Evolutionary conservation across 2,113 vertebrate genomes (phyloP).

Genomic region (Tamias sibiricus): DNA sequence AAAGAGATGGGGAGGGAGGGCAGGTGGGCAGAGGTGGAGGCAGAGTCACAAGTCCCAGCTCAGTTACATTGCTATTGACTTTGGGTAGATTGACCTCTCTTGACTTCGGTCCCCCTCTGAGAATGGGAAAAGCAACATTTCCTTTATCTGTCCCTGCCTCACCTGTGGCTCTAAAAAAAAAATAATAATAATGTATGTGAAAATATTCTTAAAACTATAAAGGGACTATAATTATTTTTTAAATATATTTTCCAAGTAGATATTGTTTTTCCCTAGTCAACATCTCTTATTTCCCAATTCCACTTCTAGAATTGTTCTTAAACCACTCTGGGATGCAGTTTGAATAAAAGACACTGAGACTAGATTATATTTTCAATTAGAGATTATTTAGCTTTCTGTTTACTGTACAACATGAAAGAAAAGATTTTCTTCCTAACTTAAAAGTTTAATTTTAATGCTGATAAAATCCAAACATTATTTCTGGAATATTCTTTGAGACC

Average conservation of each 20-base stretch:
- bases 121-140: neutral
- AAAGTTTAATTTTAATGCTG: slow-evolving; percentile 74
- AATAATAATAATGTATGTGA: neutral
- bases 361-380: slow-evolving; percentile 67
- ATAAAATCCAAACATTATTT: slow-evolving; percentile 82
- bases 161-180: slow-evolving; percentile 27
- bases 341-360: slow-evolving; percentile 51
- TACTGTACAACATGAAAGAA: slow-evolving; percentile 55
- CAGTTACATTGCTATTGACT: neutral
- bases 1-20: neutral
- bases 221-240: slow-evolving; percentile 56
- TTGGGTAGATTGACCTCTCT: neutral
- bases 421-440: slow-evolving; percentile 73
- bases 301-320: slow-evolving; percentile 65
- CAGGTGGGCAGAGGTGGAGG: no score
- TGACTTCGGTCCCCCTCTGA: neutral
- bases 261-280: slow-evolving; percentile 44
- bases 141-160: neutral
- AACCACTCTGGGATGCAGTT: slow-evolving; percentile 61
- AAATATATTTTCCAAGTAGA: slow-evolving; percentile 48
- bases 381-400: slow-evolving; percentile 61
- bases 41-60: neutral
- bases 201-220: slow-evolving; percentile 31
- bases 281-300: slow-evolving; percentile 66
- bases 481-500: slow-evolving; percentile 78